Evolutionary conservation across 2,113 vertebrate genomes (phyloP), one percentile per base, ranked within the genome.

Genomic region (Silurus glanis): DNA sequence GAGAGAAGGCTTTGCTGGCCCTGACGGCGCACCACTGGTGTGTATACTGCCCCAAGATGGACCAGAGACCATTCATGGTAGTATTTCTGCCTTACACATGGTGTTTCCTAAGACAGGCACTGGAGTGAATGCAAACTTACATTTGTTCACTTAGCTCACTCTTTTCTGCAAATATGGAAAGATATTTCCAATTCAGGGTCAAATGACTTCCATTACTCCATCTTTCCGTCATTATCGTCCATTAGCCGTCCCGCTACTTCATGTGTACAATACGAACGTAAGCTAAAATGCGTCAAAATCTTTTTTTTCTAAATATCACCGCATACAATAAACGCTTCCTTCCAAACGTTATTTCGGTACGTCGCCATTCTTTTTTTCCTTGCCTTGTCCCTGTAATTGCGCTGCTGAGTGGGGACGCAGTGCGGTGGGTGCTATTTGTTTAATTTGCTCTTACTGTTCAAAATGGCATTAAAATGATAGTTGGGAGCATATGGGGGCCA

Each of bases 361-460:
- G 58, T 47, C 16, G 25, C 9, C 10, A 28, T 80, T 72, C 66
- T 56, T 83, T 53, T 23, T 12, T 83, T 45, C 74, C 13, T 83
- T 58, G 13, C 58, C 9, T 51, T 53, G 51, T 37, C 59, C 6
- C 72, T 37, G 72, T 85, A 85, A 79, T 85, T 85, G 74, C 59
- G 66, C 74, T 64, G n/a, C 58, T 64, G 74, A 58, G 74, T 28
- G 74, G 74, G 55, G 72, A 56, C 53, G 58, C 59, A 19, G 84
- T 58, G 69, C 82, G 23, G 56, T 21, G 74, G 74, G 56, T 78
- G 83, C 74, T 85, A 85, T 85, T 85, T 79, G 83, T 85, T 85
- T 85, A 79, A 85, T 85, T 85, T 66, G 74, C 83, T 85, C 74
- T 78, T 79, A 79, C 83, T 64, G 74, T 79, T 85, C 75, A 80